A percentile compares a stretch with the other conserved stretches of the same genome.
Evolutionary conservation across 2,888 invertebrate genomes (phyloP).

Genomic region (Cabera pusaria): DNA sequence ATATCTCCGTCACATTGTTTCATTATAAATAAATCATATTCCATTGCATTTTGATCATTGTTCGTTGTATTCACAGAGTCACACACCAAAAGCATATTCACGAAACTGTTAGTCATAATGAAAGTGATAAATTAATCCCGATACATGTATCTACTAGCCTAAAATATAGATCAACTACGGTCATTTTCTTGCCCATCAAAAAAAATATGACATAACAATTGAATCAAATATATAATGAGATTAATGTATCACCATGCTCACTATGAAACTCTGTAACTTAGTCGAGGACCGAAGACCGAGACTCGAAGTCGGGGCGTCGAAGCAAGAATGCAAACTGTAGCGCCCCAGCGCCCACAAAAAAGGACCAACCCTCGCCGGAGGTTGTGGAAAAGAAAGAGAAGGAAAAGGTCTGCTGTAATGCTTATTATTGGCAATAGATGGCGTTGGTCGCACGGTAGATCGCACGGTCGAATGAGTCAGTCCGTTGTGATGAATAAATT

Average conservation of each 20-base stretch:
- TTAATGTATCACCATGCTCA: slow-evolving; percentile 9
- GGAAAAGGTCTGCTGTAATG: slow-evolving; percentile 42
- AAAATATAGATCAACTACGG: no score
- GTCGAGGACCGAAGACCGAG: slow-evolving; percentile 26
- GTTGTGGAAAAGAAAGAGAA: slow-evolving; percentile 40
- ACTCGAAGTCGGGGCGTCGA: slow-evolving; percentile 22
- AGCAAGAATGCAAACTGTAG: slow-evolving; percentile 31
- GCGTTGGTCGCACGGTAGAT: slow-evolving; percentile 16
- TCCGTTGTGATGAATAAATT: no score
- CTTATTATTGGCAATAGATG: slow-evolving; percentile 27
- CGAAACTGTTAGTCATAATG: background rate
- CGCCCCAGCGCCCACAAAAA: slow-evolving; percentile 25
- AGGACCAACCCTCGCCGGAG: slow-evolving; percentile 45
- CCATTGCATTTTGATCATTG: slow-evolving; percentile 2
- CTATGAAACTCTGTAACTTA: slow-evolving; percentile 20
- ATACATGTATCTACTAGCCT: no score
- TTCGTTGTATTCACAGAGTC: background rate
- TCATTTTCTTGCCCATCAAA: no score
- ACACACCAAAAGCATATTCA: background rate
- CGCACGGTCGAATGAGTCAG: background rate
- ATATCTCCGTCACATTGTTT: background rate
- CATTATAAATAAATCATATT: slow-evolving; percentile 10
- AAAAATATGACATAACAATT: background rate
- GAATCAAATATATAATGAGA: no score
- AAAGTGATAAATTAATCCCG: slow-evolving; percentile 11